Percentiles rank a stretch among this genome's conserved stretches.
Evolutionary conservation across 2,888 invertebrate genomes (phyloP).

Genomic region (Ormyrus nitidulus): DNA sequence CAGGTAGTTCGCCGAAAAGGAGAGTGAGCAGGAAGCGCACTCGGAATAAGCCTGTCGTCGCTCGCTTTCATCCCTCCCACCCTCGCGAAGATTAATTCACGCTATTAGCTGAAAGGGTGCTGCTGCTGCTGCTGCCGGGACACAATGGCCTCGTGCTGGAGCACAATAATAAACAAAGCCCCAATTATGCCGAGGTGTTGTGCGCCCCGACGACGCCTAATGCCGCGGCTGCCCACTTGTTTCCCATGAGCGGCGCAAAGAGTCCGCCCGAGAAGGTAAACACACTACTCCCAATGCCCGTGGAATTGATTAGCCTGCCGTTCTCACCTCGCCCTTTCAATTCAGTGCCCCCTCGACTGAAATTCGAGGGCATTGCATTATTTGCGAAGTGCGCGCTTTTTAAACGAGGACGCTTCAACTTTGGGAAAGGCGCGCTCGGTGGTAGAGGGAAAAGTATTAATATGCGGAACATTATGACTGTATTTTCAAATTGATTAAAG

Average conservation of each 20-base stretch:
- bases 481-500: too few relatives aligned
- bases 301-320: constrained; percentile 15
- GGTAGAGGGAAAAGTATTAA: too few relatives aligned
- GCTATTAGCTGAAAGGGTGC: constrained; percentile 18
- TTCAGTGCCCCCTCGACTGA: too few relatives aligned
- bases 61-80: neutral
- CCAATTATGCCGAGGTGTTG: constrained; percentile 20
- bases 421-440: too few relatives aligned
- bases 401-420: too few relatives aligned
- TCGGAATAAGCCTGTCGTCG: neutral
- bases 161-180: constrained; percentile 39
- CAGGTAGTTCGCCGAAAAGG: neutral
- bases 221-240: neutral
- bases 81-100: constrained; percentile 33
- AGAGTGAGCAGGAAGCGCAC: neutral
- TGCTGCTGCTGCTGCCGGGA: neutral
- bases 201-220: too few relatives aligned
- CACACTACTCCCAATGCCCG: neutral
- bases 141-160: neutral
- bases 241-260: constrained; percentile 2
- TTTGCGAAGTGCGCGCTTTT: too few relatives aligned
- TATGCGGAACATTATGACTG: too few relatives aligned
- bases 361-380: too few relatives aligned
- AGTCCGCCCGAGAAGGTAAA: constrained; percentile 18
- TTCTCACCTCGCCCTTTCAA: neutral